Evolutionary conservation across 2,113 vertebrate species (phyloP), one percentile per base, ranked within the genome.

Genomic region (Lophius piscatorius): DNA sequence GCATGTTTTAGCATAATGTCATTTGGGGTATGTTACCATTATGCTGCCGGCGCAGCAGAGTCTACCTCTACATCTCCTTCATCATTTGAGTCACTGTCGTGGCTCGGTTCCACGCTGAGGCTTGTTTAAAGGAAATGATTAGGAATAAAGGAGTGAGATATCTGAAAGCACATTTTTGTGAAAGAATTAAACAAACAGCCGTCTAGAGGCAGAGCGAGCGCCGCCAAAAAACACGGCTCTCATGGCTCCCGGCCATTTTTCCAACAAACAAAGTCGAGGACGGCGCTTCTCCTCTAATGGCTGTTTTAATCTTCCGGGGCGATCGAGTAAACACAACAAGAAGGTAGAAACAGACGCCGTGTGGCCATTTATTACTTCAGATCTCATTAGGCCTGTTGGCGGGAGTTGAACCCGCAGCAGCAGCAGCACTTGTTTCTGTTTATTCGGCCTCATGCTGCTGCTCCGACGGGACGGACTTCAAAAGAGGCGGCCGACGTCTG

Each of bases 381-480:
- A n/a, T n/a, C n/a, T n/a, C n/a, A n/a, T n/a, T n/a, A n/a, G n/a
- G n/a, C n/a, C n/a, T n/a, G n/a, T n/a, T n/a, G n/a, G n/a, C n/a
- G n/a, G n/a, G n/a, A n/a, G 40, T 41, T 57, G 57, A 66, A 34
- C 46, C 34, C 0, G 16, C 14, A 36, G 31, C 49, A 9, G 9
- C 61, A 24, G 16, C 18, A 65, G 55, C 77, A 73, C 74, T 84
- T 70, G 55, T 80, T 67, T 67, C 73, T 72, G 61, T 81, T 83
- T 75, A 68, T 70, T 73, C 70, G 41, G 38, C 21, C 33, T 57
- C 6, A 1, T 61, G 41, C 36, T 40, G 52, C 72, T 75, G 59
- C 70, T 72, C 71, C 35, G 75, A 70, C 45, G 65, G 65, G 52
- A 74, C 24, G 0, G 9, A 78, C 76, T 66, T 87, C 81, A 87